Percentiles rank a stretch among this genome's conserved stretches.
These are phyloP conservation scores for Lycaena phlaeas DNA, from an alignment of 2,888 invertebrate genomes.

Conservation along the genomic window DNA sequence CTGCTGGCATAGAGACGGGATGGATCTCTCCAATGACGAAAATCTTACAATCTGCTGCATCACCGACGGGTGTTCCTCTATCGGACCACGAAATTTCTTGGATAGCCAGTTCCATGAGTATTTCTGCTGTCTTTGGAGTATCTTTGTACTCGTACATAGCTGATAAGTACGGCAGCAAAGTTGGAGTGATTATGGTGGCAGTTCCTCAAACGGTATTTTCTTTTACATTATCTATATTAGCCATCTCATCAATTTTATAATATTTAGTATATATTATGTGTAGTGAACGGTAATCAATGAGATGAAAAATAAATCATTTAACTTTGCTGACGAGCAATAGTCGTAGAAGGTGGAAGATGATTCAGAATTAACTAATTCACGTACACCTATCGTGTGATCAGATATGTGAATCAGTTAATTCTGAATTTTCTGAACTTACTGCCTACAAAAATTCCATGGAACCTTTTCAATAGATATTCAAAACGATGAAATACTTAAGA, in stretches of 20 bases:
- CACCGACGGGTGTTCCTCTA: conserved; percentile 34
- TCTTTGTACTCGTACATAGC: conserved; percentile 43
- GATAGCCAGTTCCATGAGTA: conserved; percentile 45
- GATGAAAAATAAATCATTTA: too few relatives aligned
- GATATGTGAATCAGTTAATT: too few relatives aligned
- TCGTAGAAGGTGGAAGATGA: too few relatives aligned
- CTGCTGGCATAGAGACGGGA: conserved; percentile 43
- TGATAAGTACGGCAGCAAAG: conserved; percentile 52
- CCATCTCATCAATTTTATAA: too few relatives aligned
- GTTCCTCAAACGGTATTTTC: conserved; percentile 53
- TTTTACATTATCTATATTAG: too few relatives aligned
- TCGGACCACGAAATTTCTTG: conserved; percentile 38
- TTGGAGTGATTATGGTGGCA: conserved; percentile 44
- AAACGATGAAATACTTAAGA: not conserved
- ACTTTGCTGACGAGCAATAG: too few relatives aligned
- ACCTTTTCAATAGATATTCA: not conserved
- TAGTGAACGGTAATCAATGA: too few relatives aligned
- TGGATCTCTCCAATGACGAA: conserved; percentile 52
- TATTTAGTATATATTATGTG: too few relatives aligned
- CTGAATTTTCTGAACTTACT: too few relatives aligned
- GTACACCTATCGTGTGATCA: too few relatives aligned
- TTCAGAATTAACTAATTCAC: too few relatives aligned
- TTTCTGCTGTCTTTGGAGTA: conserved; percentile 44
- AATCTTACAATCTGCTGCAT: conserved; percentile 32
- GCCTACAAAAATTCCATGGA: too few relatives aligned